Conservation (phyloP, 2,113 vertebrate genomes). For the Osmerus mordax region DNA sequence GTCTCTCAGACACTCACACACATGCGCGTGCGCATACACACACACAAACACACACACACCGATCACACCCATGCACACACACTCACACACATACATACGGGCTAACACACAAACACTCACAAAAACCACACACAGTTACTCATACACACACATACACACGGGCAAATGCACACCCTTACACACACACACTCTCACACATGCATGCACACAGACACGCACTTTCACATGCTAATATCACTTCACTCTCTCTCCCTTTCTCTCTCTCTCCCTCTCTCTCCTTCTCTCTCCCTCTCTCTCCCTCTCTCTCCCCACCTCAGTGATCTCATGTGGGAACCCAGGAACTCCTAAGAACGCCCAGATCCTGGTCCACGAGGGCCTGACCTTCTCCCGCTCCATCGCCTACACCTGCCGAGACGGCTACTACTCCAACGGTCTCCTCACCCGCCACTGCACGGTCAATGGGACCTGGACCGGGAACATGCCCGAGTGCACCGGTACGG, state of each 20-base stretch:
- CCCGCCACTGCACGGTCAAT: slow-evolving; percentile 91
- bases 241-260: not conserved
- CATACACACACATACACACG: not conserved
- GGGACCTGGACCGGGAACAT: slow-evolving; percentile 92
- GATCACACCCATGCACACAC: not conserved
- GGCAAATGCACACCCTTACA: not conserved
- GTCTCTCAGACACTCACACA: not conserved
- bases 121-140: not conserved
- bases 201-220: not conserved
- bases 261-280: not conserved
- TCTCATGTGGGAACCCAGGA: slow-evolving; percentile 94
- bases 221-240: not conserved
- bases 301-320: slow-evolving; percentile 68
- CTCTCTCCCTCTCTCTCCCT: slow-evolving; percentile 12
- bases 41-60: not conserved
- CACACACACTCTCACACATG: not conserved
- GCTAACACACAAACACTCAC: not conserved
- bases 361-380: slow-evolving; percentile 84
- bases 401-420: slow-evolving; percentile 92
- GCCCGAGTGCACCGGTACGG: slow-evolving; percentile 86
- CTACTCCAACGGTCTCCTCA: slow-evolving; percentile 89
- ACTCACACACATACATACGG: not conserved
- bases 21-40: not conserved
- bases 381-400: slow-evolving; percentile 89
- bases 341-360: slow-evolving; percentile 87